Evolutionary conservation across 2,113 vertebrate species (phyloP).

Genomic region (Tetrao urogallus): DNA sequence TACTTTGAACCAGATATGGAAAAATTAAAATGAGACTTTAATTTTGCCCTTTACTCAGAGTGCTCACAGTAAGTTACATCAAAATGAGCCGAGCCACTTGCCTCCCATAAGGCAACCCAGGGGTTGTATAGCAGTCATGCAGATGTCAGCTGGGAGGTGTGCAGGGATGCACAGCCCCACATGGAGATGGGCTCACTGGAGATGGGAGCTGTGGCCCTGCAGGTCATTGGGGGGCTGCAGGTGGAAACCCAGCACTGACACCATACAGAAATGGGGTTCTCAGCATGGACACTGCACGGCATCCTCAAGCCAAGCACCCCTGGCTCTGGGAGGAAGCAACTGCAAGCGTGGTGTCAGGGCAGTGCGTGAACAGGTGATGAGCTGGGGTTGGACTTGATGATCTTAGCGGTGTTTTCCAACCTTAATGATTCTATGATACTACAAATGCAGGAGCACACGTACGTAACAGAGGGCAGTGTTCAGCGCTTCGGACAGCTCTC

Average conservation of each 20-base stretch:
- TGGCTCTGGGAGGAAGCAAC: rapidly evolving
- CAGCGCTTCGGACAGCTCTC: neutral
- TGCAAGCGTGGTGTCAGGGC: neutral
- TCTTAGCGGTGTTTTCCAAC: too few relatives aligned
- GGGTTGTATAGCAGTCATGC: neutral
- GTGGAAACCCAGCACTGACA: neutral
- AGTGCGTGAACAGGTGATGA: too few relatives aligned
- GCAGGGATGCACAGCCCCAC: neutral
- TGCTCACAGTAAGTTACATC: conserved; percentile 28
- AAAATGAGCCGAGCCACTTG: conserved; percentile 16
- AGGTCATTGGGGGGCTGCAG: neutral
- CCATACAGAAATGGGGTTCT: neutral
- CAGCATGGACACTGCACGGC: neutral
- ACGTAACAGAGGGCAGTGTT: conserved; percentile 43
- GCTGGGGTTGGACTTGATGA: too few relatives aligned
- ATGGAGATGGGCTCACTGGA: neutral
- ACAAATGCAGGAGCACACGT: neutral
- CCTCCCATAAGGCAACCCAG: neutral
- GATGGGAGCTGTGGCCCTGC: neutral
- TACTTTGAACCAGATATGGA: neutral
- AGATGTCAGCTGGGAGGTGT: neutral
- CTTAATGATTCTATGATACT: too few relatives aligned
- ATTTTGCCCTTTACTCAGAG: conserved; percentile 25
- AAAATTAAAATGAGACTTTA: conserved; percentile 30
- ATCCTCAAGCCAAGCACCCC: rapidly evolving